Base-by-base conservation (phyloP, 1,140 invertebrate species). In the Forficula auricularia region DNA sequence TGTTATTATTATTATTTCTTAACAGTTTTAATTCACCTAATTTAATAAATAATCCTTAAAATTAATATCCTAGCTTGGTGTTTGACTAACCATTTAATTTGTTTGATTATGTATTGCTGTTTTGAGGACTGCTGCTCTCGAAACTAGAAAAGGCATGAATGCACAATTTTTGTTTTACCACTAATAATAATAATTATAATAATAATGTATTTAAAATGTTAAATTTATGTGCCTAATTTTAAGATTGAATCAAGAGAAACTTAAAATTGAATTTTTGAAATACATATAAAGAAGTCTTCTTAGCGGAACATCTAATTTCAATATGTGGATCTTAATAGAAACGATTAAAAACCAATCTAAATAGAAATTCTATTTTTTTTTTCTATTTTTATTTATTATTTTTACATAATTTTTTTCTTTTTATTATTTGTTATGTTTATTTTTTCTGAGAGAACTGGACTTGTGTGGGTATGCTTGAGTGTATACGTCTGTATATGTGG, bases 41-140 rank as follows among this genome's bases (percentile, higher is more conserved):
- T 10, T 10, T 27, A 27, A 6, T 27, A 27, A 27, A 27, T 27
- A 27, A 27, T 6, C 4, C 22, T 10, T 27, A 6, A 10, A 10
- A 27, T 6, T 27, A 10, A 6, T 27, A 27, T 27, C 22, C 22
- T 6, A 27, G 22, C 22, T 27, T 27, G 22, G 34, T 36, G 34
- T 36, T 4, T 13, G 16, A 6, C 4, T 36, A n/a, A n/a, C n/a
- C n/a, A 7, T 36, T 4, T 36, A n/a, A 18, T 7, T 18, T 50
- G 45, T 48, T 20, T 54, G 34, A n/a, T 14, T n/a, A 35, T 16
- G n/a, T 35, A 31, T 35, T 35, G n/a, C n/a, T 14, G 15, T 31
- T 6, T n/a, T 35, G n/a, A 16, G 15, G 34, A 7, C n/a, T 14
- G 15, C n/a, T 35, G 15, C n/a, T 16, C n/a, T 35, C n/a, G 34